These are phyloP conservation scores for Bimastos eiseni DNA, from an alignment of 2,888 invertebrate genomes.

Conservation along the genomic window DNA sequence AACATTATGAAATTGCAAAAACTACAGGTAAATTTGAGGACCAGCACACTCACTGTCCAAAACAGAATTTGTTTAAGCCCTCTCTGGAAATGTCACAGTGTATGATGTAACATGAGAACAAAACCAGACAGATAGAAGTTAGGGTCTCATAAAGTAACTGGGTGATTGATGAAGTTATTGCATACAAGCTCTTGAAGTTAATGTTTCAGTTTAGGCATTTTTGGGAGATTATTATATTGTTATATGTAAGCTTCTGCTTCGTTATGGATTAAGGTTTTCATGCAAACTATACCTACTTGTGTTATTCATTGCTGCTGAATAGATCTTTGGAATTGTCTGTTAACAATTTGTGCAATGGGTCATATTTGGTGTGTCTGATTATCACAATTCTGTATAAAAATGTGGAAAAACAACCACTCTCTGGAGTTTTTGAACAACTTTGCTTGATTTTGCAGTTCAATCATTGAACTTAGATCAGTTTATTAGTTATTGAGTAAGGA, in stretches of 20 bases:
- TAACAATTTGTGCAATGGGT: neutral
- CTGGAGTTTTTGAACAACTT: neutral
- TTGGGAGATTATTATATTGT: neutral
- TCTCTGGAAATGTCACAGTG: neutral
- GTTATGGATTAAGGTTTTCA: neutral
- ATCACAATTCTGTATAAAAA: neutral
- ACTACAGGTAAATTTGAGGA: too few species aligned
- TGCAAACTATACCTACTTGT: neutral
- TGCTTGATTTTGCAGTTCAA: neutral
- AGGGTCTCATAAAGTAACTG: neutral
- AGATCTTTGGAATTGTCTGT: neutral
- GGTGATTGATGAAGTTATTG: neutral
- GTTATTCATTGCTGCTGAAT: neutral
- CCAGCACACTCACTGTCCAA: too few species aligned
- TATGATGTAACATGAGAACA: neutral
- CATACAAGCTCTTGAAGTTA: neutral
- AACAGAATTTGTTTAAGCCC: too few species aligned
- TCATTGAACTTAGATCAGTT: neutral
- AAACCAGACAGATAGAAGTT: neutral
- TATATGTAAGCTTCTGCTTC: constrained; percentile 2
- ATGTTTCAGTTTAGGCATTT: neutral
- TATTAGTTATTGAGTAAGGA: neutral
- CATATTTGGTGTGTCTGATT: neutral
- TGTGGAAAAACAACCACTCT: neutral
- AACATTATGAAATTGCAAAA: neutral